Percentiles rank a stretch among this genome's conserved stretches.
Conservation (phyloP, 2,797 vertebrate species). For the Mycteria americana region DNA sequence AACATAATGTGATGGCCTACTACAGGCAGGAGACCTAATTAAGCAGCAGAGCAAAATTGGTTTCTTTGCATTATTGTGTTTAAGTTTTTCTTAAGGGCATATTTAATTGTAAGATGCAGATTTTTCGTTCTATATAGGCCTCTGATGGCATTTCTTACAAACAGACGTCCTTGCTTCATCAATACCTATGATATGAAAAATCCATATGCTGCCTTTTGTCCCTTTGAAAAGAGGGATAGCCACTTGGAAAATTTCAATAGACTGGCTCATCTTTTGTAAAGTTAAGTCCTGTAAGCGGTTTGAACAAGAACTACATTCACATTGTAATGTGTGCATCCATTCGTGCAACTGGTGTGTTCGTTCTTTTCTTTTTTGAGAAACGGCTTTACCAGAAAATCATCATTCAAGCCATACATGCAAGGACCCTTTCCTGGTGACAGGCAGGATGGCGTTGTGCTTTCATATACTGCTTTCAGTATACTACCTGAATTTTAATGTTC, state of each 20-base stretch:
- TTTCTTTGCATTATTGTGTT: constrained; percentile 65
- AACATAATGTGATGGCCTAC: constrained; percentile 51
- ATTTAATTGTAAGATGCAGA: constrained; percentile 36
- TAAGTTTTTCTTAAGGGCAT: constrained; percentile 11
- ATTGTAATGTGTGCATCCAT: rapidly evolving
- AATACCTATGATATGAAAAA: constrained; percentile 26
- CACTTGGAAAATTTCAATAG: not conserved
- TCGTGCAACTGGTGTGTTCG: not conserved
- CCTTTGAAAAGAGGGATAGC: not conserved
- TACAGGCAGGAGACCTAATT: constrained; percentile 61
- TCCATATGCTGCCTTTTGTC: not conserved
- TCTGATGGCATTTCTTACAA: constrained; percentile 10
- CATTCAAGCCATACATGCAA: not conserved
- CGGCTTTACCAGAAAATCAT: not conserved
- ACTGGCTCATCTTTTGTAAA: not conserved
- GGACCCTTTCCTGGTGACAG: not conserved
- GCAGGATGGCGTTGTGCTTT: not conserved
- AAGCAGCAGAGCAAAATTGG: constrained; percentile 60
- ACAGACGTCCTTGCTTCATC: not conserved
- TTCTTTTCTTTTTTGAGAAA: not conserved
- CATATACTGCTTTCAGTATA: not conserved
- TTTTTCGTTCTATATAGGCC: not conserved
- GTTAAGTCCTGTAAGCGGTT: not conserved
- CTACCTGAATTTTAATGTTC: not conserved
- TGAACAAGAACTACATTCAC: not conserved